Percentiles rank a stretch among this genome's conserved stretches.
phyloP scores from a whole-genome alignment of 2,113 vertebrate species.

The Sander vitreus region DNA sequence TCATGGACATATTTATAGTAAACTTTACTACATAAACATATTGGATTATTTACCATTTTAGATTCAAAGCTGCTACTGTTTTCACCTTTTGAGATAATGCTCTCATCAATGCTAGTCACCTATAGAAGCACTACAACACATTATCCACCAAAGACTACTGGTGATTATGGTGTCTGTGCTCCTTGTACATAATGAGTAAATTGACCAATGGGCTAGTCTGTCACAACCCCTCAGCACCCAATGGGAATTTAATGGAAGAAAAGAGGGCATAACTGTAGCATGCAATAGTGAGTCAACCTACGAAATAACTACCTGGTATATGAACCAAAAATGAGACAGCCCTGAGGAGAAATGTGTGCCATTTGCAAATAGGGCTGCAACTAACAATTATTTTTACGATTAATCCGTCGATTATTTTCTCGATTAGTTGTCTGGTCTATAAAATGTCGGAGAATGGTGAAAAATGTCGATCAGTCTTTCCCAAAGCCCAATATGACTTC shows the following conservation, averaged over 20 bases:
- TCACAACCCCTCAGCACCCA: not conserved
- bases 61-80: not conserved
- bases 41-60: not conserved
- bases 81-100: not conserved
- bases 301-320: not conserved
- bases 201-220: not conserved
- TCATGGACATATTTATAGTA: not conserved
- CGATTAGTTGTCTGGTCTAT: too few species aligned
- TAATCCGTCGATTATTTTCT: too few species aligned
- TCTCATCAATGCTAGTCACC: not conserved
- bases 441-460: too few species aligned
- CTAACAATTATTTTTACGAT: too few species aligned
- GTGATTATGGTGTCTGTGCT: conserved; percentile 5
- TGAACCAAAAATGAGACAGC: not conserved
- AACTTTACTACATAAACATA: not conserved
- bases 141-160: not conserved
- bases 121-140: not conserved
- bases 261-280: not conserved
- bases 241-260: not conserved
- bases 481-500: too few species aligned
- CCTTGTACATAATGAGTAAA: conserved; percentile 29
- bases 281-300: not conserved
- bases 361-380: not conserved
- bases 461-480: too few species aligned
- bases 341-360: not conserved